Evolutionary conservation across 1,140 invertebrate genomes (phyloP), one percentile per base, ranked within the genome.

Genomic region (Armadillidium nasatum): DNA sequence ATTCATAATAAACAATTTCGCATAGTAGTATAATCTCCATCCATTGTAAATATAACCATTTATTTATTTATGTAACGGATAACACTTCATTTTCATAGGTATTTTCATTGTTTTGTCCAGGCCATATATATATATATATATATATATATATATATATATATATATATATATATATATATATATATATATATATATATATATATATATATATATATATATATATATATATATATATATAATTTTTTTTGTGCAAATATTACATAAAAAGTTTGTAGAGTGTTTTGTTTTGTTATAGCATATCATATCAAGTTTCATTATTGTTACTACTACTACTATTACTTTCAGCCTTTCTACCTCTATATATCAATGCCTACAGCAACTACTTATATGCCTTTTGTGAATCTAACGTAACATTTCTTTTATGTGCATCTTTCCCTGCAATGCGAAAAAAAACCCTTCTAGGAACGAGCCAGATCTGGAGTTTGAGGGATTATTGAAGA

Each of bases 401-500:
- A 19, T 60, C 50, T 60, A 60, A 60, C 50, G 50, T 60, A 19
- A 60, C 11, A 19, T 60, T 60, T 60, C 50, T 60, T 60, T 60
- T 60, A 60, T 60, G 50, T 19, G 50, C 33, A 33, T 33, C 1
- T 19, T 60, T 13, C 67, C 75, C 46, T 79, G 72, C 75, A 78
- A 78, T 76, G 72, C 43, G 73, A 44, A 33, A 33, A n/a, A 33
- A 33, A 69, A 78, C 72, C 75, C 68, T 76, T 80, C 71, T 72
- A 85, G 85, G 82, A 86, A 86, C 82, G 84, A 85, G 78, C 85
- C 88, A 44, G 88, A 88, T 83, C 82, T 89, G 78, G 88, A 89
- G 83, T 83, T 88, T 78, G 87, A 82, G 70, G 86, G 87, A 75
- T 83, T 88, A 72, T 85, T 88, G 46, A 88, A 88, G 79, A 82